Evolutionary conservation across 2,888 invertebrate species (phyloP).

Genomic region (Ophioninae sp.): DNA sequence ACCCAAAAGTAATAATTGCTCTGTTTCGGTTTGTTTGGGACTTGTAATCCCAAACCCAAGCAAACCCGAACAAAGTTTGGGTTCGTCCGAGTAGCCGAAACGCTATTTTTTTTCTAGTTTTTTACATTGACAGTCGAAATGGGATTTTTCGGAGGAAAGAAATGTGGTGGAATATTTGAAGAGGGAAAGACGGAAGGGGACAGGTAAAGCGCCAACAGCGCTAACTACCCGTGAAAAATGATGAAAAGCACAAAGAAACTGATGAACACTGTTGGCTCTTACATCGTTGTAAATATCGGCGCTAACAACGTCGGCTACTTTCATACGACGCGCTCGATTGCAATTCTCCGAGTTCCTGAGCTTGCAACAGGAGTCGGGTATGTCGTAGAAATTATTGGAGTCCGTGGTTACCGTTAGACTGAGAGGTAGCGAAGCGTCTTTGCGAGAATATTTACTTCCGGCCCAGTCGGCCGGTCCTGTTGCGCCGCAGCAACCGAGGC

Average conservation of each 20-base stretch:
- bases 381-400: slow-evolving; percentile 81
- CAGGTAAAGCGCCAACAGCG: too few species aligned
- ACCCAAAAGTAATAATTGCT: too few species aligned
- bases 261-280: slow-evolving; percentile 59
- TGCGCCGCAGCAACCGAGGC: slow-evolving; percentile 90
- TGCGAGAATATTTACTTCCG: slow-evolving; percentile 83
- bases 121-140: too few species aligned
- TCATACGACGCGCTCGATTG: slow-evolving; percentile 81
- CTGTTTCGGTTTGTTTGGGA: too few species aligned
- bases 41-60: too few species aligned
- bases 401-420: slow-evolving; percentile 82
- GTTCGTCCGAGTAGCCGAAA: too few species aligned
- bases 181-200: too few species aligned
- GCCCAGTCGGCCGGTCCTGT: slow-evolving; percentile 88
- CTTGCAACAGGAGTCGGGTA: slow-evolving; percentile 86
- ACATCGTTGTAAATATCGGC: slow-evolving; percentile 82
- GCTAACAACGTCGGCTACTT: slow-evolving; percentile 81
- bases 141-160: too few species aligned
- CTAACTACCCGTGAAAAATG: too few species aligned
- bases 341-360: slow-evolving; percentile 82
- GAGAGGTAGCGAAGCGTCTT: slow-evolving; percentile 81
- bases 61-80: too few species aligned
- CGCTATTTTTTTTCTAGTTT: too few species aligned
- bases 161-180: too few species aligned
- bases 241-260: neutral